Evolutionary conservation across 2,888 invertebrate genomes (phyloP).

Genomic region (Oscheius onirici): DNA sequence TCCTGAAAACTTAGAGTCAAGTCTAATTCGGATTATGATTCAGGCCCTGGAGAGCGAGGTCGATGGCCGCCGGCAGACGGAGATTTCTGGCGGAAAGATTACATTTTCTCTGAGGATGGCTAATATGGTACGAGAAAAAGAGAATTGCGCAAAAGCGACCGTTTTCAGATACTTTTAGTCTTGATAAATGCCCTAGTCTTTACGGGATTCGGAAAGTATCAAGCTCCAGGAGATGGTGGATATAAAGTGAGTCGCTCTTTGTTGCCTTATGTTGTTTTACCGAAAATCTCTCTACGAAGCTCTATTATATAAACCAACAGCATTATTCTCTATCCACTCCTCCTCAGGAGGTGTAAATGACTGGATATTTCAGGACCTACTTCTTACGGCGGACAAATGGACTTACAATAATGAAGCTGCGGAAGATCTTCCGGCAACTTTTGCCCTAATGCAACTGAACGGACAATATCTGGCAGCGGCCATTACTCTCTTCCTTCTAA

Average conservation of each 20-base stretch:
- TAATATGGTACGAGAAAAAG: slow-evolving; percentile 57
- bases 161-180: slow-evolving; percentile 56
- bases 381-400: slow-evolving; percentile 68
- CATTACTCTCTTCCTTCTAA: slow-evolving; percentile 55
- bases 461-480: slow-evolving; percentile 62
- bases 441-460: slow-evolving; percentile 58
- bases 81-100: slow-evolving; percentile 65
- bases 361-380: slow-evolving; percentile 46
- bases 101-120: slow-evolving; percentile 66
- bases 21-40: slow-evolving; percentile 25
- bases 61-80: slow-evolving; percentile 62
- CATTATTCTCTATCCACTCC: no score
- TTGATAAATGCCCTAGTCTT: slow-evolving; percentile 65
- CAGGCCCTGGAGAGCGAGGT: slow-evolving; percentile 66
- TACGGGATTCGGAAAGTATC: slow-evolving; percentile 68
- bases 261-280: not conserved
- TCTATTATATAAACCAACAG: no score
- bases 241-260: slow-evolving; percentile 38
- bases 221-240: slow-evolving; percentile 50
- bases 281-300: not conserved
- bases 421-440: slow-evolving; percentile 59
- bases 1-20: not conserved
- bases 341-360: not conserved
- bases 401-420: slow-evolving; percentile 48
- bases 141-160: not conserved